Percentiles rank a stretch among this genome's conserved stretches.
phyloP scores from a whole-genome alignment of 2,113 vertebrate genomes.

The Colinus virginianus region DNA sequence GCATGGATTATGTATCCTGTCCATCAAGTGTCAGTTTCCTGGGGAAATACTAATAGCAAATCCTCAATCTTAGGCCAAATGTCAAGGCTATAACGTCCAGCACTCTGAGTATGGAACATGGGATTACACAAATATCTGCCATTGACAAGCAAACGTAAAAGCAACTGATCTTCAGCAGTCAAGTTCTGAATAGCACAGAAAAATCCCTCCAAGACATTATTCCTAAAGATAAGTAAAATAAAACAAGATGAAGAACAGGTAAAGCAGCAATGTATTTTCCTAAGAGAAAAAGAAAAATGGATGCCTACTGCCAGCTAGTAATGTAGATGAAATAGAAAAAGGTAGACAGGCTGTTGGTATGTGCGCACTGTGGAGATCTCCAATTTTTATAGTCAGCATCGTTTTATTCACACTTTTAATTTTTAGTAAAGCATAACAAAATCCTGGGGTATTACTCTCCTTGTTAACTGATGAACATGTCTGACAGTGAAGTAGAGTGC shows the following conservation, averaged over 20 bases:
- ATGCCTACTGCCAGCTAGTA: neutral
- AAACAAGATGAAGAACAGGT: conserved; percentile 28
- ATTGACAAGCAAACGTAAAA: conserved; percentile 68
- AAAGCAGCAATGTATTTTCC: neutral
- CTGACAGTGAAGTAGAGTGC: neutral
- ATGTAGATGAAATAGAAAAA: neutral
- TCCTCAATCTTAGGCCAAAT: conserved; percentile 70
- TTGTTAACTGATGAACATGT: neutral
- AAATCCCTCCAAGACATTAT: conserved; percentile 52
- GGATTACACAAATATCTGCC: conserved; percentile 72
- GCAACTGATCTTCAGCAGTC: conserved; percentile 37
- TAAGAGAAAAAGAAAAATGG: neutral
- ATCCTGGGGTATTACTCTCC: neutral
- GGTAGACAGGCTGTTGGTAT: neutral
- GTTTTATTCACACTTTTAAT: neutral
- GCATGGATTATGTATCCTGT: conserved; percentile 51
- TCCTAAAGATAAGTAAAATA: conserved; percentile 43
- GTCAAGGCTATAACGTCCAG: conserved; percentile 58
- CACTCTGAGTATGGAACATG: conserved; percentile 36
- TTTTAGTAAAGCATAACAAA: neutral
- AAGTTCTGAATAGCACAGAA: conserved; percentile 48
- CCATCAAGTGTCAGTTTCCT: conserved; percentile 51
- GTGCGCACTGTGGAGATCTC: neutral
- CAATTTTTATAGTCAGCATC: neutral
- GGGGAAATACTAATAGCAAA: conserved; percentile 59